Base-by-base conservation (phyloP, 2,797 vertebrate species). In the Amblyopsis hoosieri region DNA sequence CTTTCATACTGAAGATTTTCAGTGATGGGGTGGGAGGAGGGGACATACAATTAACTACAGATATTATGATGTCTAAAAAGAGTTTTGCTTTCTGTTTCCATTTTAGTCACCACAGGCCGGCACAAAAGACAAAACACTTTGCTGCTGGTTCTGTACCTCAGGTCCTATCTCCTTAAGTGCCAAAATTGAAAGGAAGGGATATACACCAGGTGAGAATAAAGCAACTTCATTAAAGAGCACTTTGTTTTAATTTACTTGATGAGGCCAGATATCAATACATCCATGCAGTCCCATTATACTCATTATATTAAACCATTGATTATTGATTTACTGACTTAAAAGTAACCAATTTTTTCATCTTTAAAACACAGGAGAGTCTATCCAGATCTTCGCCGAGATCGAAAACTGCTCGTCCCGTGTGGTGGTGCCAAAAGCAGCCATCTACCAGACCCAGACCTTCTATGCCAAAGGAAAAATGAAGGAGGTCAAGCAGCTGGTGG, bases 81-180 rank as follows among this genome's bases (percentile, higher is more conserved):
- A 54, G 14, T 48, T 33, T 11, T 53, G 11, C 3, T 5, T 15
- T 57, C 1, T 42, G 49, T 60, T 60, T 64, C 48, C 64, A 70
- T 72, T 85, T 23, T 86, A 99, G 97, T 97, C 97, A 92, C 97
- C 97, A 89, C 97, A 98, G 93, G 97, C 97, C 82, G 97, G 97
- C 92, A 99, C 97, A 71, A 98, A 98, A 95, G 97, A 99, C 91
- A 99, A 99, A 92, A 99, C 97, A 3, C 93, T 99, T 74, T 99
- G 97, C 94, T 99, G 97, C 92, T 99, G 97, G 97, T 95, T 99
- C 93, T 99, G 97, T 93, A 98, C 97, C 96, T 99, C 97, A 96
- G 97, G 97, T 94, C 97, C 97, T 87, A 98, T 99, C 93, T 99
- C 97, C 94, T 91, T 99, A 98, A 99, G 97, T 99, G 97, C 97